A percentile compares a stretch with the other conserved stretches of the same genome.
These are phyloP conservation scores for Sphenopsis melanotis DNA, from an alignment of 2,797 vertebrate species.

Conservation along the genomic window DNA sequence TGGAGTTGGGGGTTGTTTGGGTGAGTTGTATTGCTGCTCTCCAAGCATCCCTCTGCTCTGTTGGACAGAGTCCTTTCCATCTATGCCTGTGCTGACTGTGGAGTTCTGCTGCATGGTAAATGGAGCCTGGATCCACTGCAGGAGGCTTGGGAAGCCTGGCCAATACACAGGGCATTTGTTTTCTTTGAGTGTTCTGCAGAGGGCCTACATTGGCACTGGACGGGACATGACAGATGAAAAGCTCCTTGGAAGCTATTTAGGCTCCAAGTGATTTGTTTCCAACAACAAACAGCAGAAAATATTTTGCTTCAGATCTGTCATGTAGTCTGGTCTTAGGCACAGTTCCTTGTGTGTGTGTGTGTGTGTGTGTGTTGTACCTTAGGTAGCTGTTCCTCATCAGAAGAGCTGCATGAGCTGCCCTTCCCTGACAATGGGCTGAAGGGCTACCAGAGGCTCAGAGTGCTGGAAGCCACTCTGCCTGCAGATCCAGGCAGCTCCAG, in stretches of 20 bases:
- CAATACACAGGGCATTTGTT: not conserved
- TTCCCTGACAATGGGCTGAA: not conserved
- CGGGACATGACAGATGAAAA: not conserved
- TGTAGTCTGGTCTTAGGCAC: not conserved
- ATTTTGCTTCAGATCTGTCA: not conserved
- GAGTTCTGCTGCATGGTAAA: not conserved
- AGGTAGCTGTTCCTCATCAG: not conserved
- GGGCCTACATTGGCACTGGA: not conserved
- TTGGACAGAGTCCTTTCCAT: not conserved
- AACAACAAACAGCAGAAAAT: not conserved
- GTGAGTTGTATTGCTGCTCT: not conserved
- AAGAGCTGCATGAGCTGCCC: not conserved
- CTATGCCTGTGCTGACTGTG: not conserved
- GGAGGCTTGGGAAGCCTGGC: not conserved
- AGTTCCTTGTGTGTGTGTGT: not conserved
- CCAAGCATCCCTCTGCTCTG: rapidly evolving
- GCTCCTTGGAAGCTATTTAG: not conserved
- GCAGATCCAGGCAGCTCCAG: not conserved
- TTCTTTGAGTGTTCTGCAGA: not conserved
- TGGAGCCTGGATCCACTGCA: not conserved
- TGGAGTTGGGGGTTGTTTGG: not conserved
- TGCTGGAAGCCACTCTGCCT: rapidly evolving
- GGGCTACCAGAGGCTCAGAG: not conserved
- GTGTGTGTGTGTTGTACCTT: not conserved
- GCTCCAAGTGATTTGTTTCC: not conserved